Percentiles rank a stretch among this genome's conserved stretches.
phyloP scores from a whole-genome alignment of 64 coral and sea anemone genomes.

The Actinia tenebrosa region DNA sequence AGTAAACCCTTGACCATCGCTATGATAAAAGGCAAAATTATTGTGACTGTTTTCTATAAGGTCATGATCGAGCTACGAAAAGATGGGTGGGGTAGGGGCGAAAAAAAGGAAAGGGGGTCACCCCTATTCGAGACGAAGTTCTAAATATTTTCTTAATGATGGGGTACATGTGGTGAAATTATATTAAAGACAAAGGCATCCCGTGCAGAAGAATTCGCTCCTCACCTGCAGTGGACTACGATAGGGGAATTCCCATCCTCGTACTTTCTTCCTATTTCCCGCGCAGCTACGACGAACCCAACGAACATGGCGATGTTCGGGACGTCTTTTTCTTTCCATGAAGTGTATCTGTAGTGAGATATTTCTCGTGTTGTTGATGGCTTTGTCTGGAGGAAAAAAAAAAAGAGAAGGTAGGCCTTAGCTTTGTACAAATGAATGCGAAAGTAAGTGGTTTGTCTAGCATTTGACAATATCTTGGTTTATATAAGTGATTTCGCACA shows the following conservation, averaged over 20 bases:
- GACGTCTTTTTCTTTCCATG: constrained; percentile 71
- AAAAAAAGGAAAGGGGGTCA: not conserved
- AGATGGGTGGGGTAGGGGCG: not conserved
- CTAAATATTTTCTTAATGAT: too few relatives aligned
- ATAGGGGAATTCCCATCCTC: constrained; percentile 47
- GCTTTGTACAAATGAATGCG: not conserved
- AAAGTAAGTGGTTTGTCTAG: too few relatives aligned
- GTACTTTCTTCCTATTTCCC: constrained; percentile 57
- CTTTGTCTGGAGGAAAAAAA: constrained; percentile 19
- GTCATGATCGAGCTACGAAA: too few relatives aligned
- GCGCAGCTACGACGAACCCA: constrained; percentile 61
- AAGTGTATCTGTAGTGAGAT: constrained; percentile 74
- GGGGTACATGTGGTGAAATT: too few relatives aligned
- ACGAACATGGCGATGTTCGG: constrained; percentile 89
- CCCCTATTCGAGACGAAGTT: too few relatives aligned
- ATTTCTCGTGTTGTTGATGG: constrained; percentile 47
- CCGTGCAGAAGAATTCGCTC: not conserved
- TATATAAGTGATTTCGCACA: too few relatives aligned
- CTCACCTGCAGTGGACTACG: constrained; percentile 86
- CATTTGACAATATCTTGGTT: too few relatives aligned
- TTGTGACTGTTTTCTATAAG: too few relatives aligned
- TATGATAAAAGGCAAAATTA: not conserved
- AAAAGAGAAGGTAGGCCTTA: not conserved
- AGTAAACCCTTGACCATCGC: constrained; percentile 72
- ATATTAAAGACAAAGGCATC: too few relatives aligned